Conservation (phyloP, 2,797 vertebrate species). For the Uromys caudimaculatus region DNA sequence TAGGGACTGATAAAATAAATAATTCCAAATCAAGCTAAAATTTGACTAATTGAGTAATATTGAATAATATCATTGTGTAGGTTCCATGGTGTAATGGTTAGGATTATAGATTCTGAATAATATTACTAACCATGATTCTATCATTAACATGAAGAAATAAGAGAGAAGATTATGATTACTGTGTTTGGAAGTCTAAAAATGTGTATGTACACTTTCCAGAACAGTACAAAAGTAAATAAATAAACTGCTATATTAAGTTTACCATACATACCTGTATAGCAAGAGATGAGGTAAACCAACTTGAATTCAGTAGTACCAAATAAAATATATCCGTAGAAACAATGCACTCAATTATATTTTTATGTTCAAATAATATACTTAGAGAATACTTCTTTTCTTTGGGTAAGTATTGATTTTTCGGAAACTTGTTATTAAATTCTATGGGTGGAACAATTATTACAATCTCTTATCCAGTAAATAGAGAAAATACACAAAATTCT, state of each 20-base stretch:
- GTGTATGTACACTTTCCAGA: background rate
- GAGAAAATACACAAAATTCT: background rate
- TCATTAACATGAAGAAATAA: background rate
- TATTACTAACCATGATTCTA: background rate
- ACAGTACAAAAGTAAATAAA: background rate
- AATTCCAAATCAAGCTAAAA: conserved; percentile 31
- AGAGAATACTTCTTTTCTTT: background rate
- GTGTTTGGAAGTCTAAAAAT: background rate
- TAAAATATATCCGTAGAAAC: background rate
- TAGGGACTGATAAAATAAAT: background rate
- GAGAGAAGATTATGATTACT: background rate
- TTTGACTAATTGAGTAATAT: background rate
- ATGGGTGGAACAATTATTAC: background rate
- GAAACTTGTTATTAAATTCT: conserved; percentile 23
- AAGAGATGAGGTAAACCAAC: background rate
- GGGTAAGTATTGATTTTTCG: background rate
- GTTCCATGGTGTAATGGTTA: background rate
- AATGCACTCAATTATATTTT: background rate
- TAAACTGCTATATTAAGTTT: background rate
- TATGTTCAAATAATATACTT: background rate
- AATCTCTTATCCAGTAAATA: background rate
- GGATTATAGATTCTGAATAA: background rate
- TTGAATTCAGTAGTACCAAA: background rate
- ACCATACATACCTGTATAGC: background rate
- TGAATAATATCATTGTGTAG: background rate